A percentile compares a stretch with the other conserved stretches of the same genome.
These are phyloP conservation scores for Recurvirostra avosetta DNA, from an alignment of 2,113 vertebrate genomes.

Conservation along the genomic window DNA sequence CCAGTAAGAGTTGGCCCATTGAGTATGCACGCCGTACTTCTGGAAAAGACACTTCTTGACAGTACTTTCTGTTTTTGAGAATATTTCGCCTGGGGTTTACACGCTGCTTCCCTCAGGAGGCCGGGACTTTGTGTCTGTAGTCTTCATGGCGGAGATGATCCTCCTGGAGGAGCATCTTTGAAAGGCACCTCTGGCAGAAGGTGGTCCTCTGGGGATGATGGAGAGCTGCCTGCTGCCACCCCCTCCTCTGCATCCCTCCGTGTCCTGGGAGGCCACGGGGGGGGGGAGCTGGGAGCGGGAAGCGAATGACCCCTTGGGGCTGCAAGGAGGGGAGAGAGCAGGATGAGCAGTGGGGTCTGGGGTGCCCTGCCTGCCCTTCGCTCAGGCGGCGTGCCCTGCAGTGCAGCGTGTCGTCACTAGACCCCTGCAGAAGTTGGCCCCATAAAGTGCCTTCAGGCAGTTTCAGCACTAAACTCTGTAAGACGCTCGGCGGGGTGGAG, in stretches of 20 bases:
- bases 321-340: not conserved
- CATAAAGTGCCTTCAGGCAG: not conserved
- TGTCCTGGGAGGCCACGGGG: not conserved
- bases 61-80: not conserved
- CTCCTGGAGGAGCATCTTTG: not conserved
- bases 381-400: not conserved
- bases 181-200: not conserved
- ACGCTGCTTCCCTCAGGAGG: not conserved
- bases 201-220: not conserved
- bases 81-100: not conserved
- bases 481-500: not conserved
- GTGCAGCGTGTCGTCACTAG: fast-evolving
- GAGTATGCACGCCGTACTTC: not conserved
- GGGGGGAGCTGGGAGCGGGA: not conserved
- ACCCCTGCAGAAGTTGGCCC: not conserved
- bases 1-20: no score
- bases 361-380: not conserved
- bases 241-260: fast-evolving
- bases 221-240: not conserved
- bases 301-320: not conserved
- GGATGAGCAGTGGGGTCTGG: not conserved
- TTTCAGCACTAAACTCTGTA: not conserved
- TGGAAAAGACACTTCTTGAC: not conserved
- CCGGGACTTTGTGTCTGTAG: not conserved
- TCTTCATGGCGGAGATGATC: not conserved